phyloP scores from a whole-genome alignment of 2,113 vertebrate genomes.

The Arenaria interpres region DNA sequence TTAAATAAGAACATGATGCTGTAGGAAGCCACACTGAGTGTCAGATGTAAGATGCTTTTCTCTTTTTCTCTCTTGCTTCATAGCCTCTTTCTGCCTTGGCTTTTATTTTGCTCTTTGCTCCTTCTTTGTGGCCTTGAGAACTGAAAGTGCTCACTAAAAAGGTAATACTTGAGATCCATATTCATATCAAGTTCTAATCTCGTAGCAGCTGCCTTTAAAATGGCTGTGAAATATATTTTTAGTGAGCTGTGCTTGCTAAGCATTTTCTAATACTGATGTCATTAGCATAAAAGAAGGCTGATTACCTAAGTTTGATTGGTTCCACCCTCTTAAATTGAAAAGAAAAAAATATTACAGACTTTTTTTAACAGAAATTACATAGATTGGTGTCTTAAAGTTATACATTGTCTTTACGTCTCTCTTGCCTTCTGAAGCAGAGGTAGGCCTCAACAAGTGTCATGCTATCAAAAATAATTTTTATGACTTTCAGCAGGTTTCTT shows the following conservation, averaged over 20 bases:
- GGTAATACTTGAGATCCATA: neutral
- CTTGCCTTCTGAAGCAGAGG: neutral
- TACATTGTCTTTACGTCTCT: neutral
- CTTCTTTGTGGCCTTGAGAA: neutral
- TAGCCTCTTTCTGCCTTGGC: neutral
- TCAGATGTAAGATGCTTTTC: neutral
- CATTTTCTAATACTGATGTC: neutral
- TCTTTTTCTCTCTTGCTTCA: neutral
- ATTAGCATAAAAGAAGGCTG: neutral
- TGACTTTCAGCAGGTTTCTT: neutral
- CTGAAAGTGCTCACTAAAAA: neutral
- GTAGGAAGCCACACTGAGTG: neutral
- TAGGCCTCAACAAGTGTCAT: neutral
- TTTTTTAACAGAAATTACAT: neutral
- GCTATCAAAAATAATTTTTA: neutral
- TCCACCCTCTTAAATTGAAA: neutral
- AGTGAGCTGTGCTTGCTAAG: conserved; percentile 19
- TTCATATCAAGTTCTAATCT: neutral
- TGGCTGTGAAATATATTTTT: neutral
- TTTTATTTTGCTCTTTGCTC: neutral
- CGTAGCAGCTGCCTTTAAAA: neutral
- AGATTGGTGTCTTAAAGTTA: neutral
- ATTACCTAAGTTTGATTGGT: neutral
- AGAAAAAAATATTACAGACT: neutral
- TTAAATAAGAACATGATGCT: neutral